Conservation (phyloP, 2,888 invertebrate species). For the Hydroisotoma schaefferi region DNA sequence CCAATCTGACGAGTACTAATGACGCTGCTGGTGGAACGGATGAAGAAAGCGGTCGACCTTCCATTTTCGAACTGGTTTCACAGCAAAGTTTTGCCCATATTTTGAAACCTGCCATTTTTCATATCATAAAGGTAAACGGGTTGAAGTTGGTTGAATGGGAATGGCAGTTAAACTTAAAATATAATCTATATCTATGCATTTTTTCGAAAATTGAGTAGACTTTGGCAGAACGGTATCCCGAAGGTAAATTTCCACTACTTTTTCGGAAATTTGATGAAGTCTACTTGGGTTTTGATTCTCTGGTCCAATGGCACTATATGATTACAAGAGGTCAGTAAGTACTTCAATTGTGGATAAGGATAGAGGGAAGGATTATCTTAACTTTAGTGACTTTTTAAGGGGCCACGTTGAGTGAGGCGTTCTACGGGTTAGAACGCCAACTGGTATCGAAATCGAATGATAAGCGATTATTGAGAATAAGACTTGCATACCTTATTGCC, state of each 20-base stretch:
- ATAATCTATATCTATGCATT: not conserved
- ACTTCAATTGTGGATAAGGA: not conserved
- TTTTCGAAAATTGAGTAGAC: slow-evolving; percentile 20
- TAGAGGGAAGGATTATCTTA: not conserved
- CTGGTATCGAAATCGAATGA: not conserved
- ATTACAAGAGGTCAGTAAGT: slow-evolving; percentile 34
- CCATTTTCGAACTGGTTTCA: slow-evolving; percentile 41
- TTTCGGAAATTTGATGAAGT: slow-evolving; percentile 41
- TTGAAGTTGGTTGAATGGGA: not conserved
- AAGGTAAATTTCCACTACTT: slow-evolving; percentile 22
- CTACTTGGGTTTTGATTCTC: slow-evolving; percentile 34
- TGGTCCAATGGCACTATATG: slow-evolving; percentile 42
- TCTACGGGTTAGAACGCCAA: slow-evolving; percentile 43
- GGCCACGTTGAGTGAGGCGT: slow-evolving; percentile 43
- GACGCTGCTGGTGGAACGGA: slow-evolving; percentile 1
- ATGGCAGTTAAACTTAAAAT: not conserved
- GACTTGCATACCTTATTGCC: slow-evolving; percentile 22
- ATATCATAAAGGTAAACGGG: slow-evolving; percentile 42
- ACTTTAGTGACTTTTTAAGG: slow-evolving; percentile 23
- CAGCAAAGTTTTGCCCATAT: slow-evolving; percentile 40
- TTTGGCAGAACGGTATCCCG: slow-evolving; percentile 34
- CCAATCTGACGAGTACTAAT: slow-evolving; percentile 37
- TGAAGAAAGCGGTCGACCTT: slow-evolving; percentile 16
- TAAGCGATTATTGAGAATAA: slow-evolving; percentile 15
- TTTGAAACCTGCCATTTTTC: slow-evolving; percentile 37